phyloP scores from a whole-genome alignment of 2,888 invertebrate genomes.

The Hybos culiciformis region DNA sequence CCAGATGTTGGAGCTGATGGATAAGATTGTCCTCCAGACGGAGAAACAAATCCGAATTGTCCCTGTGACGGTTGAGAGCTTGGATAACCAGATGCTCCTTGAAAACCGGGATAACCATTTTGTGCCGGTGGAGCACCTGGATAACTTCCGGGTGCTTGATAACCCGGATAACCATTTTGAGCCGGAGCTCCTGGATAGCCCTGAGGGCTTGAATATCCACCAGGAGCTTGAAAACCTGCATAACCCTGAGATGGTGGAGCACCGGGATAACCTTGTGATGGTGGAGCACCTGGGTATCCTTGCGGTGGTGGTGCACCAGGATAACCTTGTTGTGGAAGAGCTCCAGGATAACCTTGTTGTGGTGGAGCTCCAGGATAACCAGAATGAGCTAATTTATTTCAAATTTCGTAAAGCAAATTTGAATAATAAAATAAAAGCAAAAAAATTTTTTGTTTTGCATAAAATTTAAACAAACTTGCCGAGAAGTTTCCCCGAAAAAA shows the following conservation, averaged over 20 bases:
- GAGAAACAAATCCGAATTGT: too few species aligned
- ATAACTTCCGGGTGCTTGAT: conserved; percentile 8
- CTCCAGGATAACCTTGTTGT: conserved; percentile 19
- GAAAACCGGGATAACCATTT: conserved; percentile 12
- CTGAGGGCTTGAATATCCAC: too few species aligned
- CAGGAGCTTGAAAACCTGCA: conserved; percentile 8
- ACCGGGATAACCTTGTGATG: conserved; percentile 13
- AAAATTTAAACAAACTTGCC: background rate
- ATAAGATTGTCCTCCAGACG: conserved; percentile 13
- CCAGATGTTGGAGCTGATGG: conserved; percentile 12
- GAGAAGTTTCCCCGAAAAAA: conserved; percentile 6
- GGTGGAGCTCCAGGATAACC: conserved; percentile 16
- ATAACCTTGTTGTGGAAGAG: conserved; percentile 11
- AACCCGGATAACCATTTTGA: conserved; percentile 9
- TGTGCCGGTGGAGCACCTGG: conserved; percentile 14
- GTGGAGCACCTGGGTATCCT: conserved; percentile 19
- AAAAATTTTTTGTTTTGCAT: background rate
- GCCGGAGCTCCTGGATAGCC: conserved; percentile 14
- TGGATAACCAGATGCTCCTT: conserved; percentile 5
- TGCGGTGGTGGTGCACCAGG: conserved; percentile 24
- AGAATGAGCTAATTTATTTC: too few species aligned
- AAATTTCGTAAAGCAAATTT: background rate
- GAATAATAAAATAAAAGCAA: background rate
- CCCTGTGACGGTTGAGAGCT: conserved; percentile 15
- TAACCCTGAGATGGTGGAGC: conserved; percentile 11